Conservation (phyloP, 2,797 vertebrate genomes). For the Sebastes hubbsi region DNA sequence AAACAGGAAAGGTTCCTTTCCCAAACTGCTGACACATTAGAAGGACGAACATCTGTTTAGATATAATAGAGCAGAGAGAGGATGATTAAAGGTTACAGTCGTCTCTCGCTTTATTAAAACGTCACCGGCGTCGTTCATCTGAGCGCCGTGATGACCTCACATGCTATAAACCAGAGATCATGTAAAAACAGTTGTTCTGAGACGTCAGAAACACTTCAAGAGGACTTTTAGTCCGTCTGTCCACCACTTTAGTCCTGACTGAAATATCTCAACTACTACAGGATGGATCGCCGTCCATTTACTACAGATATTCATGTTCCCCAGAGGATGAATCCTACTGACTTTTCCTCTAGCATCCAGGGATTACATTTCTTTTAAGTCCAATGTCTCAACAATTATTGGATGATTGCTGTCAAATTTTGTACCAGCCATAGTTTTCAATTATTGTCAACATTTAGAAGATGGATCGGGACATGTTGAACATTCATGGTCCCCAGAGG, state of each 20-base stretch:
- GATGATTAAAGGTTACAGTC: slow-evolving; percentile 8
- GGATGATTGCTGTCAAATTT: background rate
- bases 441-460: too few relatives aligned
- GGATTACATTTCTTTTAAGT: too few relatives aligned
- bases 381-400: too few relatives aligned
- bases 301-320: too few relatives aligned
- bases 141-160: background rate
- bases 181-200: background rate
- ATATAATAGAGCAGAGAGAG: slow-evolving; percentile 12
- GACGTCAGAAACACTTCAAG: background rate
- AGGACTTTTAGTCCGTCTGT: background rate
- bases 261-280: too few relatives aligned
- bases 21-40: background rate
- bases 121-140: background rate
- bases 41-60: slow-evolving; percentile 28
- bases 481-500: too few relatives aligned
- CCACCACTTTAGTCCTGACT: background rate
- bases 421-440: too few relatives aligned
- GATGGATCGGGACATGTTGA: too few relatives aligned
- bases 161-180: slow-evolving; percentile 16
- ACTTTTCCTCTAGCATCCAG: too few relatives aligned
- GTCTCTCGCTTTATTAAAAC: slow-evolving; percentile 5
- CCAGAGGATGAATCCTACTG: too few relatives aligned
- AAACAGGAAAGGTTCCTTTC: background rate
- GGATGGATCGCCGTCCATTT: too few relatives aligned